Evolutionary conservation across 1,140 invertebrate species (phyloP).

Genomic region (Diprion similis): DNA sequence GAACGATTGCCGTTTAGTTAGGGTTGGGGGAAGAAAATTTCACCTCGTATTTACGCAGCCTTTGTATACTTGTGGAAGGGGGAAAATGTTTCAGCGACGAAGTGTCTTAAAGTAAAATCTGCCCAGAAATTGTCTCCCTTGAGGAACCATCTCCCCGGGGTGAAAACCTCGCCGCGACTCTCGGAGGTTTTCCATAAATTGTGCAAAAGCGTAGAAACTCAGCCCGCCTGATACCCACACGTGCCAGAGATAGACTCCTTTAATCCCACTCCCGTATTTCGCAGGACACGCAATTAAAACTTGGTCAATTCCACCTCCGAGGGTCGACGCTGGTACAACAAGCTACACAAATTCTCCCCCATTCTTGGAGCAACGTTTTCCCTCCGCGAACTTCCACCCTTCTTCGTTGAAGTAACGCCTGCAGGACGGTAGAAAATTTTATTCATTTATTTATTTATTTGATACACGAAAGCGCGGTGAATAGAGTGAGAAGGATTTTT

Average conservation of each 20-base stretch:
- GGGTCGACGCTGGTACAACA: background rate
- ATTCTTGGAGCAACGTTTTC: background rate
- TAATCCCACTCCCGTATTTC: background rate
- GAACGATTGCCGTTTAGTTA: too few relatives aligned
- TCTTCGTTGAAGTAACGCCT: background rate
- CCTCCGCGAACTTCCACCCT: too few relatives aligned
- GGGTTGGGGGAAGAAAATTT: too few relatives aligned
- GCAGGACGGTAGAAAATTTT: too few relatives aligned
- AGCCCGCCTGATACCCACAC: background rate
- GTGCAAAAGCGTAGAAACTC: background rate
- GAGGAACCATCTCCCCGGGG: background rate
- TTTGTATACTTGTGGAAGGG: too few relatives aligned
- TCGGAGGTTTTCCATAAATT: background rate
- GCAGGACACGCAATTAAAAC: constrained; percentile 2
- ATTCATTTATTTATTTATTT: too few relatives aligned
- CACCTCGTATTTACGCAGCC: too few relatives aligned
- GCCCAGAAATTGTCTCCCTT: background rate
- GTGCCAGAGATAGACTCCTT: background rate
- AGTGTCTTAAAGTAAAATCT: background rate
- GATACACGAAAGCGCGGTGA: too few relatives aligned
- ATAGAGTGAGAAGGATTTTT: too few relatives aligned
- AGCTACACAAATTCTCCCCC: too few relatives aligned
- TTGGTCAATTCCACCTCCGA: background rate
- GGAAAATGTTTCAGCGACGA: too few relatives aligned
- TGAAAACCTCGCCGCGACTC: background rate